These are phyloP conservation scores for Zaprionus lachaisei DNA, from an alignment of 1,140 invertebrate genomes.

Conservation along the genomic window DNA sequence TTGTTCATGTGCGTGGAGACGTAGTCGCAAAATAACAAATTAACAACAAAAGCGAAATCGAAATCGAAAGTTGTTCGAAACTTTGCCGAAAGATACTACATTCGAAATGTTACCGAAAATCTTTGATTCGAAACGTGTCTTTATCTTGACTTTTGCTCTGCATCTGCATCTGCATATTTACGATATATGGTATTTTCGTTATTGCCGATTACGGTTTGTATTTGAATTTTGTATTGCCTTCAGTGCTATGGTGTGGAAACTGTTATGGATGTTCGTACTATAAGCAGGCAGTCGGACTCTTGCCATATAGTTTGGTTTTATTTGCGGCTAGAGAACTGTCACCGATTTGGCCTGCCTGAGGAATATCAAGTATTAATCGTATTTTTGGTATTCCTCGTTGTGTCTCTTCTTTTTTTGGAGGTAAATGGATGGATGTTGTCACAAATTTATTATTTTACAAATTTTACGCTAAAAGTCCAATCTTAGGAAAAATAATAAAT, in stretches of 20 bases:
- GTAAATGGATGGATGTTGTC: neutral
- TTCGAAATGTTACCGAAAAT: constrained; percentile 81
- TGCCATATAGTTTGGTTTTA: constrained; percentile 69
- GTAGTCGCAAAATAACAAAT: constrained; percentile 76
- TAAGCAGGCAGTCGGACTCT: constrained; percentile 36
- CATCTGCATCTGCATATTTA: constrained; percentile 39
- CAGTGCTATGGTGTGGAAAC: constrained; percentile 79
- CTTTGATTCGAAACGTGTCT: constrained; percentile 75
- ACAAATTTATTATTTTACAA: neutral
- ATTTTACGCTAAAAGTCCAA: neutral
- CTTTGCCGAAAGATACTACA: constrained; percentile 73
- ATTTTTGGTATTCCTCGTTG: constrained; percentile 1
- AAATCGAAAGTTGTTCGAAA: constrained; percentile 79
- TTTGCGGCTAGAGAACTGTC: constrained; percentile 72
- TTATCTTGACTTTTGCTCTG: constrained; percentile 73
- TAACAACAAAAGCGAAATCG: constrained; percentile 74
- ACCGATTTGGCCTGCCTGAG: constrained; percentile 34
- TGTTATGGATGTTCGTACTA: constrained; percentile 72
- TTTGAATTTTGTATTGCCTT: constrained; percentile 81
- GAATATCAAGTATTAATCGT: neutral
- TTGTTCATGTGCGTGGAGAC: constrained; percentile 71
- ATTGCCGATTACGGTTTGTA: constrained; percentile 54
- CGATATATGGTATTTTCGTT: constrained; percentile 15
- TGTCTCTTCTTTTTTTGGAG: neutral
- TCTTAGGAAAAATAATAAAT: neutral